phyloP scores from a whole-genome alignment of 2,797 vertebrate genomes.

The Myotis pilosus region DNA sequence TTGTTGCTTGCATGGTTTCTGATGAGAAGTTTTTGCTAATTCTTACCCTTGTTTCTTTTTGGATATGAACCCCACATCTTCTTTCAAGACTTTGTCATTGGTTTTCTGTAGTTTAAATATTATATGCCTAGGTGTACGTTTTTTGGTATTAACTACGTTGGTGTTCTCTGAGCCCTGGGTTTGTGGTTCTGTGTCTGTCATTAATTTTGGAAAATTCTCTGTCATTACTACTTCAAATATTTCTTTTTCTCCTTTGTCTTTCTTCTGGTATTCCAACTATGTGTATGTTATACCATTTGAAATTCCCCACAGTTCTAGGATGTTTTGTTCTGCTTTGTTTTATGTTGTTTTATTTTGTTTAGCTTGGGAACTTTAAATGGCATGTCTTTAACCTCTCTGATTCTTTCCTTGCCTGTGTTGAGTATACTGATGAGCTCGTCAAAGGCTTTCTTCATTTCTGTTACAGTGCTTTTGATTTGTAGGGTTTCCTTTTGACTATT shows the following conservation, averaged over 20 bases:
- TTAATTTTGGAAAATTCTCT: neutral
- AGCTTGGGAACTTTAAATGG: neutral
- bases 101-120: constrained; percentile 1
- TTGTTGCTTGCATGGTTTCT: neutral
- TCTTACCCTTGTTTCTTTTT: neutral
- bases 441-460: neutral
- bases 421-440: neutral
- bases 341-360: neutral
- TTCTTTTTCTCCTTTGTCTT: neutral
- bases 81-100: neutral
- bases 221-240: neutral
- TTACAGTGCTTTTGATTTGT: neutral
- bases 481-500: constrained; percentile 15
- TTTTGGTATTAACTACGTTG: neutral
- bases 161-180: neutral
- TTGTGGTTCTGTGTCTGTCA: constrained; percentile 6
- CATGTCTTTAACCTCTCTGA: neutral
- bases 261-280: neutral
- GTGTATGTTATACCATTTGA: neutral
- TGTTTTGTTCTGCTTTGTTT: neutral
- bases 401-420: neutral
- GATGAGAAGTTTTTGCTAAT: neutral
- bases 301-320: neutral
- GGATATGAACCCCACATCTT: neutral
- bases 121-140: neutral